These are phyloP conservation scores for Mongoloraphidia duomilia DNA, from an alignment of 2,888 invertebrate species.

Conservation along the genomic window DNA sequence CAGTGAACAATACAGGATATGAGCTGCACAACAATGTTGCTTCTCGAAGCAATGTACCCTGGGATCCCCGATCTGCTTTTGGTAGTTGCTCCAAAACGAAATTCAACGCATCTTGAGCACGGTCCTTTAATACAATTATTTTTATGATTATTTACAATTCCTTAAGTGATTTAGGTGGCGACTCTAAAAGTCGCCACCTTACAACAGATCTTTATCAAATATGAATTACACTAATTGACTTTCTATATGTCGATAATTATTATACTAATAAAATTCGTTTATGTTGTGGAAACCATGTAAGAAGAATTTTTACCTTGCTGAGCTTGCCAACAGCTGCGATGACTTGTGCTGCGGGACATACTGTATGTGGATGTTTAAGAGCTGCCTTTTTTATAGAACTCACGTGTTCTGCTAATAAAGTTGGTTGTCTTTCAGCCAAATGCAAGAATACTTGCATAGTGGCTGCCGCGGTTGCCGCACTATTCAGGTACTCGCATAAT, in stretches of 20 bases:
- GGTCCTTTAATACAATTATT: slow-evolving; percentile 37
- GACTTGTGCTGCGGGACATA: slow-evolving; percentile 53
- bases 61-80: slow-evolving; percentile 54
- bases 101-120: slow-evolving; percentile 66
- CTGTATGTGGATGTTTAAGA: slow-evolving; percentile 47
- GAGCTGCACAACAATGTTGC: slow-evolving; percentile 68
- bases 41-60: slow-evolving; percentile 62
- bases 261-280: too few relatives aligned
- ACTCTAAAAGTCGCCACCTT: too few relatives aligned
- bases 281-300: too few relatives aligned
- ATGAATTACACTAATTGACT: background rate
- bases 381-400: slow-evolving; percentile 51
- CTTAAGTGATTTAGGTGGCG: too few relatives aligned
- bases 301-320: slow-evolving; percentile 37
- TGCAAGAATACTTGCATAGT: slow-evolving; percentile 62
- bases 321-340: slow-evolving; percentile 57
- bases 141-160: background rate
- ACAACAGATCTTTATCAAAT: background rate
- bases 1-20: slow-evolving; percentile 67
- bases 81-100: slow-evolving; percentile 65
- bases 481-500: slow-evolving; percentile 59
- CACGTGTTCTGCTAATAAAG: slow-evolving; percentile 55
- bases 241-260: too few relatives aligned
- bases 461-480: slow-evolving; percentile 42
- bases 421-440: slow-evolving; percentile 54